Base-by-base conservation (phyloP, 2,113 vertebrate species). In the Myrmophylax atrothorax region DNA sequence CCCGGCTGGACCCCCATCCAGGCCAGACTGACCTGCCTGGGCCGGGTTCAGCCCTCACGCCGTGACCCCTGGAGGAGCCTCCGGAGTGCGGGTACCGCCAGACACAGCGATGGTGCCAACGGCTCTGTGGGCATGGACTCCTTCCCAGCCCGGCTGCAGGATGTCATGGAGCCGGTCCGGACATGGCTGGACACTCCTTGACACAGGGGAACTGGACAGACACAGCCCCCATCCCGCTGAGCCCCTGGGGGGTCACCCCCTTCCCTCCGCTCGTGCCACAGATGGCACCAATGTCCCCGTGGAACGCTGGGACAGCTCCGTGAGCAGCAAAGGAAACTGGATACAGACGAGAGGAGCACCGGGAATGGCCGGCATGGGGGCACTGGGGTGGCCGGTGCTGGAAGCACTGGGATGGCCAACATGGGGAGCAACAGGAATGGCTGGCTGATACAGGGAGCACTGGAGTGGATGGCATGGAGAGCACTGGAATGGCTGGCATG, bases 211-310 rank as follows among this genome's bases (percentile, higher is more conserved):
- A 14, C 50, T 7, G 46, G 74, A 46, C 0, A 16, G 87, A 93
- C 92, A 14, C 35, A 70, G 29, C 35, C 62, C 46, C 44, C 3
- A 3, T 58, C 49, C 44, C 3, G 2, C 59, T 8, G 52, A 84
- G 40, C 14, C 0, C 49, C 80, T 1, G 2, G 15, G 3, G 38
- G 12, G 14, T 38, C 69, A 56, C 62, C 35, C 63, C 1, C 5
- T n/a, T 47, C 83, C 78, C 37, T 19, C 29, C 0, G 0, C 62
- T 33, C 0, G 3, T 56, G 70, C 56, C 67, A 3, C 1, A 3
- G 49, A 8, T 72, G 77, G 75, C 82, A 74, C 74, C 17, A 1
- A 18, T 6, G 5, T 72, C 67, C 68, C 87, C 26, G 0, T 3
- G 70, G 88, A 53, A 68, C 69, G n/a, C 44, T 0, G 3, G 53